Evolutionary conservation across 2,113 vertebrate species (phyloP).

Genomic region (Bucco capensis): DNA sequence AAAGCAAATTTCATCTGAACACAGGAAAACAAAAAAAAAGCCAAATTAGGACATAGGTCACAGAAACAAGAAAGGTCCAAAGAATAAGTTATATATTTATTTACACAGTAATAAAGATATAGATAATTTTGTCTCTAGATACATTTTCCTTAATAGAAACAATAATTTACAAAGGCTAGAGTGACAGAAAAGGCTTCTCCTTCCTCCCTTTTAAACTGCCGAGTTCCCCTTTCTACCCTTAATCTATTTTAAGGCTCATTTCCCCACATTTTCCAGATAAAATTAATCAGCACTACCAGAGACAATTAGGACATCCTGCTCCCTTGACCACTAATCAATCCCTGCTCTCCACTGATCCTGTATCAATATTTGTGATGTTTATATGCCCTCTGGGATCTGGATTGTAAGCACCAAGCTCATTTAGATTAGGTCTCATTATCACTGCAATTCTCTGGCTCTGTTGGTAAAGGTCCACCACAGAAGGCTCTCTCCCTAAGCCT

Average conservation of each 20-base stretch:
- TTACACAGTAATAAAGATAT: neutral
- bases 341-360: conserved; percentile 9
- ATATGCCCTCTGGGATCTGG: neutral
- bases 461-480: neutral
- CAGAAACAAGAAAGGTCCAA: neutral
- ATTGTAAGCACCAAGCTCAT: conserved; percentile 21
- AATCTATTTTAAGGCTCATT: conserved; percentile 44
- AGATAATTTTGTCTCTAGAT: neutral
- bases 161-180: neutral
- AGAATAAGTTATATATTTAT: neutral
- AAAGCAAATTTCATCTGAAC: neutral
- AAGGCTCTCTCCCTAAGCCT: neutral
- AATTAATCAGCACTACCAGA: conserved; percentile 34
- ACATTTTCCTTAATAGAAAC: neutral
- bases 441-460: neutral
- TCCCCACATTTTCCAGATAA: conserved; percentile 10
- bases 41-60: neutral
- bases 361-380: conserved; percentile 37
- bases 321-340: conserved; percentile 47
- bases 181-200: neutral
- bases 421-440: conserved; percentile 43
- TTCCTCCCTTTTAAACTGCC: neutral
- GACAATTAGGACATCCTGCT: conserved; percentile 48
- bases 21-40: neutral
- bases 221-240: neutral